These are phyloP conservation scores for Chaetogeoica ovagalla DNA, from an alignment of 2,888 invertebrate species.

Conservation along the genomic window DNA sequence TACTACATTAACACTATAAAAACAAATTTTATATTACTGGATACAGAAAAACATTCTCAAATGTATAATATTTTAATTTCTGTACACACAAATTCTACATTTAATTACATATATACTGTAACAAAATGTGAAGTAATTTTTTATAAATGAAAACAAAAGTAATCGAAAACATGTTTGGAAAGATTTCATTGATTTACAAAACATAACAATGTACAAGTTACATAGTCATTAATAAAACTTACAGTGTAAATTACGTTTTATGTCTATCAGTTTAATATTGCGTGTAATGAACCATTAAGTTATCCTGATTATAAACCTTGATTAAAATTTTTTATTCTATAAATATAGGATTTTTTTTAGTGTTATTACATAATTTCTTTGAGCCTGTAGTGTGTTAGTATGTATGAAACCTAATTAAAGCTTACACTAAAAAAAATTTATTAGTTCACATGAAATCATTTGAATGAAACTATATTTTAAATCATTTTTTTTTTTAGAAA, in stretches of 20 bases:
- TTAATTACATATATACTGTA: too few species aligned
- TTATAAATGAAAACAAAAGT: not conserved
- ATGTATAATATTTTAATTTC: too few species aligned
- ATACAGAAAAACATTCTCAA: too few species aligned
- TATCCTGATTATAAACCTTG: constrained; percentile 6
- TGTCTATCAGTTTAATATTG: not conserved
- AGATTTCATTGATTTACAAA: not conserved
- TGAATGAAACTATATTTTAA: not conserved
- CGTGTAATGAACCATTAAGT: not conserved
- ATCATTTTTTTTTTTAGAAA: not conserved
- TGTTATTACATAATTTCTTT: constrained; percentile 24
- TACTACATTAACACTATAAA: too few species aligned
- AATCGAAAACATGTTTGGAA: not conserved
- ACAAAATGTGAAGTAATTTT: not conserved
- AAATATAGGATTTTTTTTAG: not conserved
- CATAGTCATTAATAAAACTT: not conserved
- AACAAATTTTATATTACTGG: too few species aligned
- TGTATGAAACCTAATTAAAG: constrained; percentile 25
- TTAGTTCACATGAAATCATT: not conserved
- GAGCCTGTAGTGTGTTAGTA: constrained; percentile 10
- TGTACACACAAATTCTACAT: too few species aligned
- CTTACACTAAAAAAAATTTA: not conserved
- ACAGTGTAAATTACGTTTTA: constrained; percentile 7
- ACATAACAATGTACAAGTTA: constrained; percentile 5
- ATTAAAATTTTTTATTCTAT: constrained; percentile 26